Base-by-base conservation (phyloP, 2,797 vertebrate species). In the Enteromius unitaeniatus region DNA sequence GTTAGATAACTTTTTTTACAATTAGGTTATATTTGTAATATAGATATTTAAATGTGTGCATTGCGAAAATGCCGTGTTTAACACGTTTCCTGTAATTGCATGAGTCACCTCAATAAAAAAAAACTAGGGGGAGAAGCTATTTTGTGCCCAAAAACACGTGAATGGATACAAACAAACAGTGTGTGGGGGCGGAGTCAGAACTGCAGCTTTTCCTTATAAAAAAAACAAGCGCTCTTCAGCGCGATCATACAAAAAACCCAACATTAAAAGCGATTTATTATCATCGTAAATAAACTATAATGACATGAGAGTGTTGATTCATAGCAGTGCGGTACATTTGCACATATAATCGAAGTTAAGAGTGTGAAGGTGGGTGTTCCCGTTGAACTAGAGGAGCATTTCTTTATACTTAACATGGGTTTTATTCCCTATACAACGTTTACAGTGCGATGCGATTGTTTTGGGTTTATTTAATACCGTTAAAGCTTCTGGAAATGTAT, bases 71-170 rank as follows among this genome's bases (percentile, higher is more conserved):
- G 17, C 70, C 13, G 17, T 34, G 3, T 19, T 62, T 42, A 45
- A 40, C 37, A 21, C 11, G 34, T 62, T 45, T 62, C 14, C 37
- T 28, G n/a, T 1, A 45, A 62, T 13, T 77, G 34, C 6, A 49
- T 77, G 55, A 77, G 8, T 77, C 55, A 77, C 45, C 15, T 42
- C 6, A 53, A 31, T 73, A n/a, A n/a, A n/a, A n/a, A 21, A 53
- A 73, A 51, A 11, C 26, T 15, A 15, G 8, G 0, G 21, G 5
- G 21, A 7, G 34, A 62, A 74, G 26, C 58, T 26, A 49, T 45
- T 74, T 82, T 51, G 58, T 17, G 70, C 34, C 28, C 58, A 40
- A 40, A 74, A 82, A 65, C 80, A 82, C 80, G 80, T 82, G 80
- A 82, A 74, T 65, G 70, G 58, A 64, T 65, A 17, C 80, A 74